Evolutionary conservation across 2,888 invertebrate species (phyloP).

Genomic region (Eumacrocentrus americanus): DNA sequence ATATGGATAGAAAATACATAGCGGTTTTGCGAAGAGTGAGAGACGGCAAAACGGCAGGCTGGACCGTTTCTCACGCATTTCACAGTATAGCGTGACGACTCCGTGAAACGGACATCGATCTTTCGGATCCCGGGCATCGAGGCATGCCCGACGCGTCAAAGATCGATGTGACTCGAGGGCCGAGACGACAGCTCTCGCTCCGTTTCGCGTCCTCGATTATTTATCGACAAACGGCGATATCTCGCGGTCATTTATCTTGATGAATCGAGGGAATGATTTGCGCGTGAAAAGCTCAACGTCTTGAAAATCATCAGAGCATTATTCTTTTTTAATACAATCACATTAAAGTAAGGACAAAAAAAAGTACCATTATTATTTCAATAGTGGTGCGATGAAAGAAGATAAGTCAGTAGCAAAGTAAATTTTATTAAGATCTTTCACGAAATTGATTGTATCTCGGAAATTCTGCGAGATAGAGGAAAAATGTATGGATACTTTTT

Average conservation of each 20-base stretch:
- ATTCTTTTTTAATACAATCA: no score
- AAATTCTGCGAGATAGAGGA: no score
- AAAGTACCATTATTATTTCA: no score
- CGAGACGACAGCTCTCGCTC: conserved; percentile 20
- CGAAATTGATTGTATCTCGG: not conserved
- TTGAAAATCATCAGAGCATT: not conserved
- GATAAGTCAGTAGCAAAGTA: not conserved
- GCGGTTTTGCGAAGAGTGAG: not conserved
- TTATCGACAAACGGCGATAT: conserved; percentile 25
- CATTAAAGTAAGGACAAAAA: no score
- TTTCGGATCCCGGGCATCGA: conserved; percentile 24
- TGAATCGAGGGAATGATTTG: conserved; percentile 24
- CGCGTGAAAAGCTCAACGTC: not conserved
- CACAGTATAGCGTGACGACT: conserved; percentile 24
- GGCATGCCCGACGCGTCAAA: conserved; percentile 18
- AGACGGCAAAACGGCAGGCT: conserved; percentile 9
- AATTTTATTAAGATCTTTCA: not conserved
- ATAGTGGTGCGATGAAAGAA: no score
- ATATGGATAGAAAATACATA: not conserved
- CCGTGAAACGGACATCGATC: conserved; percentile 33
- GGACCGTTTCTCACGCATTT: conserved; percentile 32
- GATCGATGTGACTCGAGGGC: conserved; percentile 28
- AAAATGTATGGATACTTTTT: no score
- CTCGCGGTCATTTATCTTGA: conserved; percentile 29
- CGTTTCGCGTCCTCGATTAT: conserved; percentile 26